Evolutionary conservation across 2,113 vertebrate genomes (phyloP), one percentile per base, ranked within the genome.

Genomic region (Oostethus manadensis): DNA sequence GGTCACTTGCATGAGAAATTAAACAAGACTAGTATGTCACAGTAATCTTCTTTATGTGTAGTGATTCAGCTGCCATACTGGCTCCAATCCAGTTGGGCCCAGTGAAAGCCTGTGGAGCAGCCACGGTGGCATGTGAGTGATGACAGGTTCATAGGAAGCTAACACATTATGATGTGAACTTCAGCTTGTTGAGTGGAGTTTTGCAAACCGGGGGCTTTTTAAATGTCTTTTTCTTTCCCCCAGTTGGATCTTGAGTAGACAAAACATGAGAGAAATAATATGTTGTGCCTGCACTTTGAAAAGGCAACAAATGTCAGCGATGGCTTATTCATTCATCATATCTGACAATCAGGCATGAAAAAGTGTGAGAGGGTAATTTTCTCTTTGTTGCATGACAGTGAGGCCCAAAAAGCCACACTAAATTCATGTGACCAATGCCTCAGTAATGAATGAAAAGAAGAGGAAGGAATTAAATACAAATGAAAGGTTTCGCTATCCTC

Each of bases 71-170:
- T 77, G 73, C 62, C 79, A 66, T 18, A 53, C 66, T 73, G 33
- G 49, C 47, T 82, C 71, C 50, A 48, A 55, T 81, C 78, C 76
- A 68, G 74, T 46, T 6, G 15, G 59, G 50, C 62, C 66, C 51
- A 51, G 33, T 62, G 22, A 42, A 62, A 68, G 49, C 17, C 50
- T 58, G 56, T 10, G 48, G 20, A 49, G 50, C 2, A 50, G 40
- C 22, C 40, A 55, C 53, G 53, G 6, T 51, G 58, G 29, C 64
- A 33, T 35, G 56, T 56, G 45, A 43, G 29, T 13, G 13, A 26
- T 60, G 56, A 58, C 43, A 9, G 42, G 14, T 18, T 53, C 26
- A 43, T 6, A 60, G 38, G 42, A 74, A 43, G 18, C 51, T 46
- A 51, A 62, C 2, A 0, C 17, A 51, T 58, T 42, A 50, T 62